Evolutionary conservation across 1,140 invertebrate species (phyloP), one percentile per base, ranked within the genome.

Genomic region (Saxidomus purpurata): DNA sequence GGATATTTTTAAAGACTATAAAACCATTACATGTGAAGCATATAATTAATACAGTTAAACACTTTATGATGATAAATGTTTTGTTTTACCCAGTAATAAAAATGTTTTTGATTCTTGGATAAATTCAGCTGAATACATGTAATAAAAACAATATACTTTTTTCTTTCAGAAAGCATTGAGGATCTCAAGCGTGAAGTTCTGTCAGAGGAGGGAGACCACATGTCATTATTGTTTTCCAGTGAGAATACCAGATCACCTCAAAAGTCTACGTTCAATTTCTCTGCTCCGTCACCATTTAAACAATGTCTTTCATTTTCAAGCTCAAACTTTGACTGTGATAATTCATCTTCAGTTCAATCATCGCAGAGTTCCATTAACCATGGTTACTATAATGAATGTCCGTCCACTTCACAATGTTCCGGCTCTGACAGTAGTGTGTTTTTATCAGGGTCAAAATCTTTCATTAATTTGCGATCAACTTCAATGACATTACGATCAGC

Each of bases 401-500:
- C 84, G 19, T 81, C 79, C 15, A 88, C 87, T 11, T 89, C 81
- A 2, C 74, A 74, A 0, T 71, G 84, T 52, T 87, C 34, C 69
- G 59, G 47, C 43, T 71, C 84, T 36, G 81, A 63, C 61, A 67
- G 13, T 71, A 52, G 83, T 34, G 38, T 31, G 38, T 67, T 89
- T 47, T 47, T 84, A 40, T 74, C 69, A 28, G 80, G 71, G 22
- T 90, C 87, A 34, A 61, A 89, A 31, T 88, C 85, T 2, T 61
- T 90, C 63, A 49, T 71, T 63, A 52, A 91, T 82, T 59, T 89
- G 55, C 22, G 88, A 67, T 79, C 87, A 0, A 89, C 79, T 11
- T 89, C 87, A 22, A 92, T 90, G 85, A 88, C 59, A 81, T 89
- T 67, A 61, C 84, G 63, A 85, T 91, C 43, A 59, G 87, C 84